These are phyloP conservation scores for Tenebrosternarchus preto DNA, from an alignment of 2,113 vertebrate species.

Conservation along the genomic window DNA sequence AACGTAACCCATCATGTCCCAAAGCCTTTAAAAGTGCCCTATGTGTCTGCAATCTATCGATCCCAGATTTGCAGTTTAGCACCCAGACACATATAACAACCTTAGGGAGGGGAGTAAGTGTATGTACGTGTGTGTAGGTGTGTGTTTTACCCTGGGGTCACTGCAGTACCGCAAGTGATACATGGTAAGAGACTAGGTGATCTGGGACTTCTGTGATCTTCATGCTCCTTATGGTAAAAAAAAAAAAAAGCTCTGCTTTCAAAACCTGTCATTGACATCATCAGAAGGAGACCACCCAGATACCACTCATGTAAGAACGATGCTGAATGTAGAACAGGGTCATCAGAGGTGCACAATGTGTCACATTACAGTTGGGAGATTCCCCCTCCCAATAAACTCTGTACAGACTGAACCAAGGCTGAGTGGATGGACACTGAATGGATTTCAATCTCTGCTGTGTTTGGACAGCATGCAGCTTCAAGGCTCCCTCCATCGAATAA, in stretches of 20 bases:
- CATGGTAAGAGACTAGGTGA: neutral
- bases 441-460: neutral
- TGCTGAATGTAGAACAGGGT: neutral
- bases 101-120: neutral
- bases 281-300: neutral
- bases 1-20: conserved; percentile 17
- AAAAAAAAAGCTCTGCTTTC: neutral
- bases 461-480: neutral
- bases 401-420: neutral
- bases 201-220: neutral
- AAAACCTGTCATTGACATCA: neutral
- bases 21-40: conserved; percentile 33
- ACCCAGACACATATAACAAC: neutral
- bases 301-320: neutral
- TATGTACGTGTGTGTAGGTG: neutral
- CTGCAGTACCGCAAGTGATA: conserved; percentile 18
- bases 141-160: neutral
- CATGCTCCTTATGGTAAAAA: neutral
- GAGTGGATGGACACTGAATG: neutral
- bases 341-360: too few species aligned
- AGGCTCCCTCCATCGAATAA: too few species aligned
- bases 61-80: conserved; percentile 2
- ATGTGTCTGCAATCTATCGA: conserved; percentile 16
- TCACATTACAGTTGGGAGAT: neutral
- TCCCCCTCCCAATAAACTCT: neutral